Base-by-base conservation (phyloP, 1,140 invertebrate genomes). In the Neodiprion pinetum region DNA sequence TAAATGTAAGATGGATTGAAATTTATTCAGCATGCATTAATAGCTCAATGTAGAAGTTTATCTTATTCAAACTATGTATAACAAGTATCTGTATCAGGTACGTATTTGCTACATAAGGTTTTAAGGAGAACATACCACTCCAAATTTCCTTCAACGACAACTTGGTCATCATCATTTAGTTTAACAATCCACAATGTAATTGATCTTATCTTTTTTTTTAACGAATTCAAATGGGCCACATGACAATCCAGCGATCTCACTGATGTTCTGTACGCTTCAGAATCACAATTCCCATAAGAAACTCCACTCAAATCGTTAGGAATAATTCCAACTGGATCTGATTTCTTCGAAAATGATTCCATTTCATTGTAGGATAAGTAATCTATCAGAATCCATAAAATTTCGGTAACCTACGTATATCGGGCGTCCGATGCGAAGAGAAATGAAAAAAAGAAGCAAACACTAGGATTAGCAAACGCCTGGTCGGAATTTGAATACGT, bases 71-170 rank as follows among this genome's bases (percentile, higher is more conserved):
- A 65, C 9, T n/a, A 72, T 21, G 11, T 48, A 65, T 14, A 11
- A 21, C 69, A 68, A n/a, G 23, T n/a, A 21, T n/a, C 48, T 28
- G 66, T 49, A 73, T 71, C 47, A 74, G 66, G 11, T 7, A 67
- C 74, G 28, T 8, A 69, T 71, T 17, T 68, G 48, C 69, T 40
- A 49, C 21, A 12, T 40, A 2, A 69, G 68, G 40, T 50, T 72
- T 10, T 40, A 40, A 40, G 0, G 5, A 17, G 23, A 9, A 74
- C 48, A 70, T 77, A 85, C 84, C 79, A 76, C 11, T 83, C 72
- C 47, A 86, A 70, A 17, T 69, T 82, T 69, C 87, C 87, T 80
- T 82, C 85, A 40, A 88, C 79, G 49, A 84, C 71, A 8, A 88
- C 71, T 10, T 84, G 71, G 7, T 75, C 75, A 12, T 79, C 66